A percentile compares a stretch with the other conserved stretches of the same genome.
Conservation (phyloP, 2,113 vertebrate genomes). For the Protobothrops mucrosquamatus region DNA sequence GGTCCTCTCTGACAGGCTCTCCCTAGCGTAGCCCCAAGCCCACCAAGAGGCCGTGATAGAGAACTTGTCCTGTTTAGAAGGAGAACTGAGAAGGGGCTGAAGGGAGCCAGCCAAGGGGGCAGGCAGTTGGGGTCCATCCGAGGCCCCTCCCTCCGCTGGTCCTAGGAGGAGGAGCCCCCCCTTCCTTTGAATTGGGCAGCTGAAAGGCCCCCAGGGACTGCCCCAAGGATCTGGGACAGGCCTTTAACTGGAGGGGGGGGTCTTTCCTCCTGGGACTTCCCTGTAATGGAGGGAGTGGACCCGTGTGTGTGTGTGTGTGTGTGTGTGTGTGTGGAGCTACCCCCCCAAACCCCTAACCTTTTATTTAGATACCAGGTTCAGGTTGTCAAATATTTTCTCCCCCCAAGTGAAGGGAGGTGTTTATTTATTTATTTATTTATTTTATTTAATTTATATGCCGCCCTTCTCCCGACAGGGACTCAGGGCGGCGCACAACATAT, state of each 20-base stretch:
- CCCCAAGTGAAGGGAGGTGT: background rate
- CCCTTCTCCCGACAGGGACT: too few relatives aligned
- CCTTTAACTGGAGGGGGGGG: background rate
- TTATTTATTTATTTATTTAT: too few relatives aligned
- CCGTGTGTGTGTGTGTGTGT: too few relatives aligned
- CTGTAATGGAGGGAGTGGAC: too few relatives aligned
- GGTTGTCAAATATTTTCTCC: background rate
- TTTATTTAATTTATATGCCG: too few relatives aligned
- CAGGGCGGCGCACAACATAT: too few relatives aligned
- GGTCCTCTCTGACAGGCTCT: too few relatives aligned
- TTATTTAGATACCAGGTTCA: background rate
- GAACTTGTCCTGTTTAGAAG: background rate
- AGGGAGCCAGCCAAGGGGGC: background rate
- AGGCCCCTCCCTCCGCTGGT: too few relatives aligned
- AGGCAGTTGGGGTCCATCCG: too few relatives aligned
- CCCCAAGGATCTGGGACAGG: fast-evolving
- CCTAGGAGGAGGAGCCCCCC: too few relatives aligned
- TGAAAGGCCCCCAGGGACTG: too few relatives aligned
- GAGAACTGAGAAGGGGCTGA: too few relatives aligned
- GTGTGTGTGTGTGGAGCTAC: background rate
- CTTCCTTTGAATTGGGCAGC: background rate
- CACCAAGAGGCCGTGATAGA: background rate
- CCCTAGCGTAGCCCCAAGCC: background rate
- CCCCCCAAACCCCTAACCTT: background rate
- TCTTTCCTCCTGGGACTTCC: background rate